These are phyloP conservation scores for Opisthograptis luteolata DNA, from an alignment of 2,888 invertebrate genomes.

Conservation along the genomic window DNA sequence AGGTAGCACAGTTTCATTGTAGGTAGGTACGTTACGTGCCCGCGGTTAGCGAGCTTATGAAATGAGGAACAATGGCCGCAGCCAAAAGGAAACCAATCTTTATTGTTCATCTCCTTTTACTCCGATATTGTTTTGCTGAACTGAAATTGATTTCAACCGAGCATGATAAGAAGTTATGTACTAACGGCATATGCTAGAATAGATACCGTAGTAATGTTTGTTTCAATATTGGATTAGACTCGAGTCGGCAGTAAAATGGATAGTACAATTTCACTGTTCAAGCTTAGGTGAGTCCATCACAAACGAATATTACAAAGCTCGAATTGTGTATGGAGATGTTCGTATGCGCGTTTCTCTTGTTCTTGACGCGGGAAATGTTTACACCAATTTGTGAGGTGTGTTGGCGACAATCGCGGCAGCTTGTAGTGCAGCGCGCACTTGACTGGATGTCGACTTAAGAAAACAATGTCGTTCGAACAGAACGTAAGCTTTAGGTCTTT, in stretches of 20 bases:
- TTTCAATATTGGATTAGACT: constrained; percentile 69
- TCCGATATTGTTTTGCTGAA: constrained; percentile 67
- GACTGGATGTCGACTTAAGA: constrained; percentile 48
- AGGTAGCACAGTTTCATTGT: constrained; percentile 36
- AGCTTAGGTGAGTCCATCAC: constrained; percentile 44
- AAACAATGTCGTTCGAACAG: constrained; percentile 49
- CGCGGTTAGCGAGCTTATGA: constrained; percentile 63
- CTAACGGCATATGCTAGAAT: constrained; percentile 65
- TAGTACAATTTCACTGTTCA: constrained; percentile 50
- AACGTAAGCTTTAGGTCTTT: constrained; percentile 33
- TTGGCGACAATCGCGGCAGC: constrained; percentile 25
- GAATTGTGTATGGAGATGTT: constrained; percentile 49
- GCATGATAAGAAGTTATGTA: constrained; percentile 71
- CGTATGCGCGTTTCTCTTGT: constrained; percentile 55
- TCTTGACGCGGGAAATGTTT: constrained; percentile 42
- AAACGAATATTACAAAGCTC: constrained; percentile 48
- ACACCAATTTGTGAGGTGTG: constrained; percentile 15
- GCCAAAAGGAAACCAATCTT: constrained; percentile 69
- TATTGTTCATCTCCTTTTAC: constrained; percentile 68
- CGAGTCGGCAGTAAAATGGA: constrained; percentile 53
- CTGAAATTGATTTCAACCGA: constrained; percentile 70
- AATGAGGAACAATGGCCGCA: constrained; percentile 67
- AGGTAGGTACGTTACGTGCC: constrained; percentile 38
- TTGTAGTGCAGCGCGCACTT: constrained; percentile 31
- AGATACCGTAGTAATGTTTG: constrained; percentile 65